Conservation (phyloP, 2,113 vertebrate genomes). For the Bos indicus region DNA sequence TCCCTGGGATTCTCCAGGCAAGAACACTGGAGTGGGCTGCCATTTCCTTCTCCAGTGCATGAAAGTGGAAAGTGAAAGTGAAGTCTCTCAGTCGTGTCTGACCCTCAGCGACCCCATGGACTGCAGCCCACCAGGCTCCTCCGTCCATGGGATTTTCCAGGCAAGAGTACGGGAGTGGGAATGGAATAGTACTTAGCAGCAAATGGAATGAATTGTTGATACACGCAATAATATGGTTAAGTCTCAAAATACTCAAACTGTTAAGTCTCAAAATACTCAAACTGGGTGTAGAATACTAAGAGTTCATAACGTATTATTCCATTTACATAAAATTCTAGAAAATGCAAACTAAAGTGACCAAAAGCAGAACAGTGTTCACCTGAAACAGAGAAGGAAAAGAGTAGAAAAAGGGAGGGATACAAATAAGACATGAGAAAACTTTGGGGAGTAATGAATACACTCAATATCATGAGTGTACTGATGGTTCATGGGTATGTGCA, state of each 20-base stretch:
- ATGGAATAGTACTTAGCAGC: neutral
- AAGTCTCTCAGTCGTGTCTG: too few relatives aligned
- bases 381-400: neutral
- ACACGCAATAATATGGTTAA: neutral
- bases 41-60: too few relatives aligned
- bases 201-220: neutral
- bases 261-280: neutral
- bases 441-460: neutral
- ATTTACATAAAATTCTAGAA: neutral
- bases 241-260: neutral
- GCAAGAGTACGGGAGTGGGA: too few relatives aligned
- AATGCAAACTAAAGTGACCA: neutral
- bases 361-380: neutral
- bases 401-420: neutral
- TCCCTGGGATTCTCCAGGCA: too few relatives aligned
- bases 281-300: neutral
- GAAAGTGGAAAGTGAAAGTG: too few relatives aligned
- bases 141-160: too few relatives aligned
- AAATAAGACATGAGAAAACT: neutral
- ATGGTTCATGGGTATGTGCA: neutral
- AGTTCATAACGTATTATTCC: neutral
- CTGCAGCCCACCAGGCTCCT: too few relatives aligned
- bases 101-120: too few relatives aligned
- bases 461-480: neutral
- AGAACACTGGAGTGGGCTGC: too few relatives aligned